These are phyloP conservation scores for Coptodon bakossiorum DNA, from an alignment of 2,113 vertebrate genomes.

Conservation along the genomic window DNA sequence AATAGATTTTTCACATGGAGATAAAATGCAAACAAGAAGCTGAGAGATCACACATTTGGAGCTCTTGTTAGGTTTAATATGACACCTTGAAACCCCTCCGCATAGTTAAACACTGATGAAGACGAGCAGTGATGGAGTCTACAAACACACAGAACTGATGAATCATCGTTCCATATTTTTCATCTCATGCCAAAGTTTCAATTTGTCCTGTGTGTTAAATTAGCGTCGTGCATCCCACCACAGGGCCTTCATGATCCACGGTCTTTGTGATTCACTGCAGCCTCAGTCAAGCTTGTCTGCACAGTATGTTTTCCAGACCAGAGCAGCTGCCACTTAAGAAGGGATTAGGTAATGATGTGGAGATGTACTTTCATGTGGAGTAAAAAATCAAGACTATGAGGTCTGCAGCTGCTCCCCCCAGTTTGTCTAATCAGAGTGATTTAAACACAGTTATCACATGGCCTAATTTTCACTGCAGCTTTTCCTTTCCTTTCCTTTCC, in stretches of 20 bases:
- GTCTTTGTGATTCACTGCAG: neutral
- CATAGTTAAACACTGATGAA: neutral
- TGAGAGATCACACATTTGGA: neutral
- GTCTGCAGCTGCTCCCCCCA: neutral
- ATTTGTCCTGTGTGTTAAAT: neutral
- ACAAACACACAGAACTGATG: neutral
- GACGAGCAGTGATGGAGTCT: neutral
- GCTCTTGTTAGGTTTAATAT: neutral
- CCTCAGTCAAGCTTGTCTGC: neutral
- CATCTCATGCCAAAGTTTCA: neutral
- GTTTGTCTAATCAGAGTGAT: neutral
- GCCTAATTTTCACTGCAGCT: neutral
- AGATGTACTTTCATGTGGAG: neutral
- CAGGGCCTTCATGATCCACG: neutral
- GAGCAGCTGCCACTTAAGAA: conserved; percentile 37
- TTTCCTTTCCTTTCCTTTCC: neutral
- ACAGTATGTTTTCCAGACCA: conserved; percentile 7
- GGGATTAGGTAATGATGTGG: conserved; percentile 12
- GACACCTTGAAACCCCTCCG: neutral
- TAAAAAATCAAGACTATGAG: neutral
- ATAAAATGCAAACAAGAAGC: neutral
- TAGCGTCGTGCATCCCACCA: neutral
- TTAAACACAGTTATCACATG: neutral
- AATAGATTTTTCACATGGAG: neutral
- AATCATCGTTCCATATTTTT: conserved; percentile 3